Percentiles rank a stretch among this genome's conserved stretches.
These are phyloP conservation scores for Cercocebus atys DNA, from an alignment of 2,113 vertebrate genomes.

Conservation along the genomic window DNA sequence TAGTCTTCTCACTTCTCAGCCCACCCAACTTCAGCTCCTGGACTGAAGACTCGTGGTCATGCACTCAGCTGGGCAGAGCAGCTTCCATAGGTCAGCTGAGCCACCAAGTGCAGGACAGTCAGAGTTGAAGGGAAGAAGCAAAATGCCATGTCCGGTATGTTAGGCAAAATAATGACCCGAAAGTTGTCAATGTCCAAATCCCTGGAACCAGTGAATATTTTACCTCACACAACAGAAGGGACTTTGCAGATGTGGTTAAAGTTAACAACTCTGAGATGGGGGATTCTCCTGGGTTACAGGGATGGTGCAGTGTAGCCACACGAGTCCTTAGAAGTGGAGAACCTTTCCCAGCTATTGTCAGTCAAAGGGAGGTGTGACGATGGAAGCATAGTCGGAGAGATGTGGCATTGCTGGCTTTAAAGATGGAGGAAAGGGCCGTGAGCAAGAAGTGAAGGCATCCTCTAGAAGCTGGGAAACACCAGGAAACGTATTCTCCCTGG, in stretches of 20 bases:
- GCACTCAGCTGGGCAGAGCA: background rate
- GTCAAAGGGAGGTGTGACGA: background rate
- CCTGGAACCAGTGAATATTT: background rate
- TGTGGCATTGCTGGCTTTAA: background rate
- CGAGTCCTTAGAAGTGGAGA: background rate
- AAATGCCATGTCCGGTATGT: too few relatives aligned
- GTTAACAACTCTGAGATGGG: background rate
- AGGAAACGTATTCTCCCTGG: background rate
- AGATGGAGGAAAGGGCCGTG: background rate
- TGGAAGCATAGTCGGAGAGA: background rate
- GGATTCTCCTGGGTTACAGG: background rate
- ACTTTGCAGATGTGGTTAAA: background rate
- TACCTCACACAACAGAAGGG: background rate
- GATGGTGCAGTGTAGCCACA: background rate
- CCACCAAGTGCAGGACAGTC: fast-evolving
- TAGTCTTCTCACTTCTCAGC: background rate
- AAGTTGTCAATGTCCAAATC: too few relatives aligned
- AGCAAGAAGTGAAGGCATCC: background rate
- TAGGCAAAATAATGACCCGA: background rate
- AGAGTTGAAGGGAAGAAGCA: background rate
- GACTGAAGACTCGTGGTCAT: too few relatives aligned
- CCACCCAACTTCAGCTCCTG: background rate
- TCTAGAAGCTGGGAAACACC: background rate
- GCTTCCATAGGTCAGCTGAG: fast-evolving
- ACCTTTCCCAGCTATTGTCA: background rate